phyloP scores from a whole-genome alignment of 2,888 invertebrate genomes.

The Ceratothoa steindachneri region DNA sequence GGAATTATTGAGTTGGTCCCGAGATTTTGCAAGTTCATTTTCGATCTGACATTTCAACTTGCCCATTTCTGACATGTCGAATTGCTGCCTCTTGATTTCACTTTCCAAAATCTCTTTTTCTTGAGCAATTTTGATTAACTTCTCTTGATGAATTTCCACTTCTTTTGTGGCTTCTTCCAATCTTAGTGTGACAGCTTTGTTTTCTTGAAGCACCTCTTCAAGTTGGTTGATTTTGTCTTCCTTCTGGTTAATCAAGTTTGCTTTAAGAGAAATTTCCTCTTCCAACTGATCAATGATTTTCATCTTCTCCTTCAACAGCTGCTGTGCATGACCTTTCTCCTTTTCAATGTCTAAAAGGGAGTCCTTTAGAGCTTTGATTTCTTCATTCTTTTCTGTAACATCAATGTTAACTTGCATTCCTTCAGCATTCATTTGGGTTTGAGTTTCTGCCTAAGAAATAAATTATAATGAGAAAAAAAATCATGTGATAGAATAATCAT shows the following conservation, averaged over 20 bases:
- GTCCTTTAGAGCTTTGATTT: conserved; percentile 21
- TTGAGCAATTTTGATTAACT: not conserved
- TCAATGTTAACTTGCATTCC: not conserved
- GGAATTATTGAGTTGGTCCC: not conserved
- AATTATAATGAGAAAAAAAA: too few relatives aligned
- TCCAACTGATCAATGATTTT: not conserved
- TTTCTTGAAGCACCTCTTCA: not conserved
- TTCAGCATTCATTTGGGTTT: not conserved
- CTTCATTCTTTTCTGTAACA: conserved; percentile 5
- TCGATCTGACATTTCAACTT: not conserved
- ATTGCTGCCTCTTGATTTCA: not conserved
- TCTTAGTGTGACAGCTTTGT: not conserved
- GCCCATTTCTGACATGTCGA: not conserved
- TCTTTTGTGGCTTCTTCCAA: not conserved
- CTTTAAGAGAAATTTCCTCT: not conserved
- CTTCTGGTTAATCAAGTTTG: not conserved
- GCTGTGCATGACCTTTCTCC: not conserved
- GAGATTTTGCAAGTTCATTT: not conserved
- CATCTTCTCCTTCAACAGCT: not conserved
- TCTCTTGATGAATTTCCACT: not conserved
- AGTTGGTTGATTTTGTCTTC: not conserved
- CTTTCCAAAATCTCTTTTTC: not conserved
- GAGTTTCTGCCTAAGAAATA: not conserved
- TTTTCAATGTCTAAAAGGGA: conserved; percentile 16
- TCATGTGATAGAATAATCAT: too few relatives aligned